Base-by-base conservation (phyloP, 1,140 invertebrate species). In the Drosophila paulistorum region DNA sequence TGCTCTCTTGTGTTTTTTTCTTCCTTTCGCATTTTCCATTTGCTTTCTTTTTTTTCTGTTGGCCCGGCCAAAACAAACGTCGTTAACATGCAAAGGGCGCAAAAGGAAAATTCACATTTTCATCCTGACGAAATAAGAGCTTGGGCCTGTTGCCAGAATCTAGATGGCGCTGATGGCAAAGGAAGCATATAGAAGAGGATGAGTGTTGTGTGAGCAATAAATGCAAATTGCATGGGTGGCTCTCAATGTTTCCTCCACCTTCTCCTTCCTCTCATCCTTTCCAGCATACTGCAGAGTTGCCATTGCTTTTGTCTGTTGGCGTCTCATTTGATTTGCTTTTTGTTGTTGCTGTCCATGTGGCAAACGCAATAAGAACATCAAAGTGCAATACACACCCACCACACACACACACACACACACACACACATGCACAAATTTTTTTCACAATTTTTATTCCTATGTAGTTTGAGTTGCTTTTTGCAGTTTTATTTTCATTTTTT, bases 221-320 rank as follows among this genome's bases (percentile, higher is more conserved):
- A 84, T 86, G 83, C 83, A 86, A 86, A 86, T 86, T 86, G 83
- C 83, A 86, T 86, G 83, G 83, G 83, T 84, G 83, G 83, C 83
- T 87, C 83, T 87, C 76, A 85, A 86, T 87, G 87, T 77, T 82
- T 82, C 10, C 11, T 35, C 54, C 41, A 63, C 9, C 54, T 74
- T 45, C 4, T n/a, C 20, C 23, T 2, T 10, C 54, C 51, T n/a
- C 11, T 33, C 48, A 60, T 42, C 33, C 13, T 57, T 51, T 61
- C n/a, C 70, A 30, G 39, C n/a, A 23, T 35, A n/a, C 35, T 9
- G 3, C 30, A 39, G 14, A 30, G 11, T 65, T 65, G 10, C 55
- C 62, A 30, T 65, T 57, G 71, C 35, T 71, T 77, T 72, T 75
- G 75, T 82, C 68, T 78, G 85, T 76, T 70, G 83, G 82, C 81